Evolutionary conservation across 2,888 invertebrate genomes (phyloP).

Genomic region (Druceiella hillmani): DNA sequence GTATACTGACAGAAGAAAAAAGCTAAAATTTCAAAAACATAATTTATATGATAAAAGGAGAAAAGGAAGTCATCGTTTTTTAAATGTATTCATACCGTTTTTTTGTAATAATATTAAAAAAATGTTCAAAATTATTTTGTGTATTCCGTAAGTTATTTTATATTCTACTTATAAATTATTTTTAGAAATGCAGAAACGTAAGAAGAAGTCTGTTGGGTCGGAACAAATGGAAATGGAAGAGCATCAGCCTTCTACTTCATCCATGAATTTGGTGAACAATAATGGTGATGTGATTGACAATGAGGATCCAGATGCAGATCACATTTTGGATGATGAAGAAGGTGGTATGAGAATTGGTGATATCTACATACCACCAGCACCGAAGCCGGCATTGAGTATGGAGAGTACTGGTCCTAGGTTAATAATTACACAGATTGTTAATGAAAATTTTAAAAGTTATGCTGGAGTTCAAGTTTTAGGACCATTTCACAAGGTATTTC

Average conservation of each 20-base stretch:
- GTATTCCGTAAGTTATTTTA: no score
- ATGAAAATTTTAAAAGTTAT: conserved; percentile 96
- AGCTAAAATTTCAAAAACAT: no score
- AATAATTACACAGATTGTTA: conserved; percentile 86
- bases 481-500: conserved; percentile 88
- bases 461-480: conserved; percentile 79
- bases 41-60: no score
- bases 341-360: conserved; percentile 72
- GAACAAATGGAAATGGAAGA: conserved; percentile 44
- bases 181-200: conserved; percentile 35
- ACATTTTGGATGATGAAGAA: conserved; percentile 55
- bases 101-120: no score
- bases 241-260: no score
- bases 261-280: no score
- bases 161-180: no score
- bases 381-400: conserved; percentile 62
- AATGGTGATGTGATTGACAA: background rate
- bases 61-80: no score
- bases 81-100: no score
- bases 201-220: conserved; percentile 31
- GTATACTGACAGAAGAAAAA: no score
- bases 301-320: conserved; percentile 34
- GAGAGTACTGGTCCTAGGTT: conserved; percentile 76
- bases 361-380: conserved; percentile 79
- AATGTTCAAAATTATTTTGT: no score